Evolutionary conservation across 2,113 vertebrate species (phyloP), one percentile per base, ranked within the genome.

Genomic region (Aepyceros melampus): DNA sequence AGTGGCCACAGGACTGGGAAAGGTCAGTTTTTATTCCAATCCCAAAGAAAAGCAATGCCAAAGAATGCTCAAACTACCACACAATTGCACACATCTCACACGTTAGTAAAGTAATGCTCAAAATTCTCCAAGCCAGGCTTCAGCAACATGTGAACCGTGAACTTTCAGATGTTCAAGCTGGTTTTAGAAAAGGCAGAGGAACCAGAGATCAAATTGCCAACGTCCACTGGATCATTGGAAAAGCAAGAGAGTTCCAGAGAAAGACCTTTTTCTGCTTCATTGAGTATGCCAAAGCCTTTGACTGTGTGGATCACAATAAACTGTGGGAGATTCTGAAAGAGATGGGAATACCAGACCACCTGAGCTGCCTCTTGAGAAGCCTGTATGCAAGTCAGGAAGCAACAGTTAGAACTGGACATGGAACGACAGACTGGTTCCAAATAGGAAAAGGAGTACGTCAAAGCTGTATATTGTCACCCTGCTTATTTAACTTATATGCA

Each of bases 171-270:
- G 60, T 64, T 64, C 31, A 16, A 64, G 60, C 31, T 16, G 14
- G 31, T 8, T 64, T 64, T 64, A 64, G 31, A 64, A 33, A 64
- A 64, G 31, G 31, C 31, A 33, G 60, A 64, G 31, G 7, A 33
- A 16, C 31, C 60, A 64, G 31, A 64, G 60, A 64, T 64, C 31
- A 64, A 64, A 64, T 64, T 64, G 31, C 31, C 60, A 64, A 16
- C 15, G 33, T 33, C 60, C 0, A 0, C 0, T 33, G 6, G 60
- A 64, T 64, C 31, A 16, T 33, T 0, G 15, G 16, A 33, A 33
- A 64, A 64, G 60, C 31, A 64, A 64, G 60, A 33, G 29, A 64
- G 60, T 64, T 64, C 60, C 60, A 64, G 60, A 33, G 3, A 64
- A 64, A 64, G 14, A 64, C 33, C 60, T 33, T 33, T 64, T 33